phyloP scores from a whole-genome alignment of 2,797 vertebrate species.

The Sebastes steindachneri region DNA sequence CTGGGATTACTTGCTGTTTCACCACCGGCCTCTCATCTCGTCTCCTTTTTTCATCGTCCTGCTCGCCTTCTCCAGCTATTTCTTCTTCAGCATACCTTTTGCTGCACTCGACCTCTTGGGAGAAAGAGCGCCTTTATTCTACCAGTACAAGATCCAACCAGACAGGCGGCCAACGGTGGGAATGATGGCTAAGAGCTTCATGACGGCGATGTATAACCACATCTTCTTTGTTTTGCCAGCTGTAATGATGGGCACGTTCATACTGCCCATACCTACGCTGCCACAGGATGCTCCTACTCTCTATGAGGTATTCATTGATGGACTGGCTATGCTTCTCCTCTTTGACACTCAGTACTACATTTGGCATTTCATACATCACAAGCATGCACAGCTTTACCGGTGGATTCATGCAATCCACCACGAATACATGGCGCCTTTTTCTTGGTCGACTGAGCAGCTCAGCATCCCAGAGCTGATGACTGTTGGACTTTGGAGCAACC shows the following conservation, averaged over 20 bases:
- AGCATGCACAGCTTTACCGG: constrained; percentile 75
- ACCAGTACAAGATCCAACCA: constrained; percentile 83
- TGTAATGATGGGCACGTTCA: constrained; percentile 55
- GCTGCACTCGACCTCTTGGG: constrained; percentile 78
- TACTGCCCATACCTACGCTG: constrained; percentile 61
- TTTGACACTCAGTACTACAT: constrained; percentile 83
- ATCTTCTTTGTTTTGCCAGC: constrained; percentile 78
- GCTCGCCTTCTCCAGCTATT: constrained; percentile 78
- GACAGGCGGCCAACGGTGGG: constrained; percentile 62
- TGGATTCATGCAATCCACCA: constrained; percentile 83
- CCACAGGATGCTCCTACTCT: constrained; percentile 70
- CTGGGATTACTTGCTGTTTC: constrained; percentile 73
- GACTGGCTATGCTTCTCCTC: constrained; percentile 75
- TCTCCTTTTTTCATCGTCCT: constrained; percentile 79
- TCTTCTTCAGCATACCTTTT: constrained; percentile 81
- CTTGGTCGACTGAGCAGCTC: constrained; percentile 81
- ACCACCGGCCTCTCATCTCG: constrained; percentile 67
- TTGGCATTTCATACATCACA: constrained; percentile 83
- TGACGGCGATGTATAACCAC: constrained; percentile 71
- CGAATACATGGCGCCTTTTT: constrained; percentile 80
- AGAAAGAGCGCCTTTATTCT: constrained; percentile 63
- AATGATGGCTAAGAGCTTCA: constrained; percentile 77
- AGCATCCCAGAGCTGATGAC: constrained; percentile 82
- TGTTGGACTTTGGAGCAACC: constrained; percentile 82
- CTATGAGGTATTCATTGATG: constrained; percentile 61